Evolutionary conservation across 2,888 invertebrate genomes (phyloP), one percentile per base, ranked within the genome.

Genomic region (Rotaria magnacalcarata): DNA sequence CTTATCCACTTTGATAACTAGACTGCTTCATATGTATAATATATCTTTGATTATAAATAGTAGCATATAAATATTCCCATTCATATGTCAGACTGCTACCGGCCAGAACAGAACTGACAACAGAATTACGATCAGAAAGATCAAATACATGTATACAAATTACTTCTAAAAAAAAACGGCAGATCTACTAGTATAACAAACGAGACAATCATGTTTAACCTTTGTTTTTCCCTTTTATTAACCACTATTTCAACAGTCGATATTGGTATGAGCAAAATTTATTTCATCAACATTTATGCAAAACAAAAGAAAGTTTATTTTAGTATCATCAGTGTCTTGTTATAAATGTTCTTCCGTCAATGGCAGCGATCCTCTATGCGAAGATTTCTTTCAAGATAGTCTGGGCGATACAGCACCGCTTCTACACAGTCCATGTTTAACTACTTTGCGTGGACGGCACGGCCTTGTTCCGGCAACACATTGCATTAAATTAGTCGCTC

Each of bases 401-500:
- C 10, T 80, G 14, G 8, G 0, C 0, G 47, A 14, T 47, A 21
- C 3, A 47, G 0, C 24, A 10, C 11, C 80, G 0, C 8, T n/a
- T 24, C 24, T 80, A 4, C 47, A 80, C 2, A 47, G 16, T 10
- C 80, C 80, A 47, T 80, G 80, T 80, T n/a, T 80, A 3, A 80
- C 80, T 24, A 24, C 10, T 10, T 24, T 47, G 24, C 43, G 80
- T 5, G 47, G 47, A 2, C 43, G 80, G 10, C 14, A 80, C 24
- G 80, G 80, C n/a, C 47, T 24, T 4, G 34, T 80, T 80, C 47
- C 21, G 8, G 80, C 80, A 14, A 80, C 43, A 43, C 47, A 80
- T 80, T 80, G 80, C n/a, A 47, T 80, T n/a, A 80, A 80, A 80
- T 16, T 80, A 43, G n/a, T 80, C n/a, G 80, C 47, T 24, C 24